A percentile compares a stretch with the other conserved stretches of the same genome.
These are phyloP conservation scores for Capromys pilorides DNA, from an alignment of 2,797 vertebrate genomes.

Conservation along the genomic window DNA sequence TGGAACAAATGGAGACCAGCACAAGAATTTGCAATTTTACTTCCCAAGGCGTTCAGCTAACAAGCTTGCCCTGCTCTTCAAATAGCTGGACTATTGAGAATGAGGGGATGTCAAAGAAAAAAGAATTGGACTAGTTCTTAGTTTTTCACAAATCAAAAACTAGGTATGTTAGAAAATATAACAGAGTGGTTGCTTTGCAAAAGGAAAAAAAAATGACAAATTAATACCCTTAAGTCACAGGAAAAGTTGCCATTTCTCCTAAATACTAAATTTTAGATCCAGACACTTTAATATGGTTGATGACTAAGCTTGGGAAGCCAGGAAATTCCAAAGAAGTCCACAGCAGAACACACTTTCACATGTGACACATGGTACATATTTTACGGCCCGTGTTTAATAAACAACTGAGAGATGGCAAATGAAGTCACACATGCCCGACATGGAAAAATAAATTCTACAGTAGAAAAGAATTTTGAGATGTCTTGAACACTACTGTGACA, in stretches of 20 bases:
- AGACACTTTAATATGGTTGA: slow-evolving; percentile 41
- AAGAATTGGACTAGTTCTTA: neutral
- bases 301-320: slow-evolving; percentile 50
- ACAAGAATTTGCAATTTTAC: slow-evolving; percentile 41
- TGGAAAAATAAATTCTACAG: neutral
- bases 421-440: slow-evolving; percentile 25
- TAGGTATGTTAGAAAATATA: slow-evolving; percentile 11
- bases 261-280: slow-evolving; percentile 42
- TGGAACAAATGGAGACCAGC: slow-evolving; percentile 21
- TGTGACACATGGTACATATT: slow-evolving; percentile 57
- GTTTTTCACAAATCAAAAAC: slow-evolving; percentile 61
- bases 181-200: neutral
- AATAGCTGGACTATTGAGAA: neutral
- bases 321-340: slow-evolving; percentile 74
- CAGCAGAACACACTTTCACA: slow-evolving; percentile 38
- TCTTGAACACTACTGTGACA: neutral
- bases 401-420: slow-evolving; percentile 2
- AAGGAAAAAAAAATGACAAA: slow-evolving; percentile 37
- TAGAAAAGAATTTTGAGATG: slow-evolving; percentile 38
- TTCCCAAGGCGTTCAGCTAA: slow-evolving; percentile 17
- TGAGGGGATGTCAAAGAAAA: neutral
- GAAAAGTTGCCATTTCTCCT: slow-evolving; percentile 42
- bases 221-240: slow-evolving; percentile 34
- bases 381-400: slow-evolving; percentile 54
- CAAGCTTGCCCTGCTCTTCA: neutral